Evolutionary conservation across 2,113 vertebrate genomes (phyloP).

Genomic region (Turnix velox): DNA sequence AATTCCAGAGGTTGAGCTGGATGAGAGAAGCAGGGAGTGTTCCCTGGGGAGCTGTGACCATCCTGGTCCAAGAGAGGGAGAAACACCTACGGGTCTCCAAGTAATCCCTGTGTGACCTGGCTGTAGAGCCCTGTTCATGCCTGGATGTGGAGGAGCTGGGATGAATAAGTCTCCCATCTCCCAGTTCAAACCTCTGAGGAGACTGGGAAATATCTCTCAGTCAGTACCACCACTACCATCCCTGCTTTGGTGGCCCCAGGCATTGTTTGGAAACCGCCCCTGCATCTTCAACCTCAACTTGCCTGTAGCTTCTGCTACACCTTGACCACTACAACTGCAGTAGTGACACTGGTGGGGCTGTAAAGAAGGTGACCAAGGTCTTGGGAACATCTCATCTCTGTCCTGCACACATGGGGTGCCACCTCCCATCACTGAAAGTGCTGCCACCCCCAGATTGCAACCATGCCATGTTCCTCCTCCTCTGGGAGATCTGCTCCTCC

Average conservation of each 20-base stretch:
- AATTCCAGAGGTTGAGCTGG: background rate
- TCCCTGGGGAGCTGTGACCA: background rate
- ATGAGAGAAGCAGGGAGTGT: background rate
- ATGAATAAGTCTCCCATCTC: background rate
- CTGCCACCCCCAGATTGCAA: background rate
- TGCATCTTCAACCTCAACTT: background rate
- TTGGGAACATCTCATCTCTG: background rate
- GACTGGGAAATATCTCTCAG: background rate
- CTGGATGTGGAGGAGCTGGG: background rate
- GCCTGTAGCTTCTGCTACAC: background rate
- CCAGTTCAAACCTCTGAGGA: background rate
- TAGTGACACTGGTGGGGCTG: background rate
- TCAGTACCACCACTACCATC: fast-evolving
- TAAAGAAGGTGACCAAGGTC: background rate
- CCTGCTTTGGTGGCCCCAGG: background rate
- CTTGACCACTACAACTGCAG: background rate
- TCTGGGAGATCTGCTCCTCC: background rate
- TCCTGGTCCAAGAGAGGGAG: background rate
- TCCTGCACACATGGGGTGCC: background rate
- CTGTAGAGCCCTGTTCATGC: background rate
- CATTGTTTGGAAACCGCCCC: background rate
- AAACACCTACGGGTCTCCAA: background rate
- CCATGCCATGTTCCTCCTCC: too few species aligned
- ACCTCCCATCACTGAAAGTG: fast-evolving
- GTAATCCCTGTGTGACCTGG: background rate